Base-by-base conservation (phyloP, 2,888 invertebrate genomes). In the Apamea anceps region DNA sequence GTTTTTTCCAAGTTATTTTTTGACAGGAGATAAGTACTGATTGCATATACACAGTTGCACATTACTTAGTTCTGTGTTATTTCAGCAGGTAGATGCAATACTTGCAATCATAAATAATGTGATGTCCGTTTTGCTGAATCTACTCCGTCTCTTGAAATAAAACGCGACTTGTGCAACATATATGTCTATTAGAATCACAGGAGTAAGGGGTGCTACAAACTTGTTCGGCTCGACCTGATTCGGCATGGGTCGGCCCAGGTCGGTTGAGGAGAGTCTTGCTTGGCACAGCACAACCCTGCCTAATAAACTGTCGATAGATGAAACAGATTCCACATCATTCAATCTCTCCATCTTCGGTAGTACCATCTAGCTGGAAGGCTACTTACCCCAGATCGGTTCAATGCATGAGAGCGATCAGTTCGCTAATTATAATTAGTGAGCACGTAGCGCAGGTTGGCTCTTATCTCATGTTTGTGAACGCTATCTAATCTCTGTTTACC, bases 401-500 rank as follows among this genome's bases (percentile, higher is more conserved):
- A 71, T 87, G 77, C 54, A 75, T 75, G 66, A 81, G 48, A 77
- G 77, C 72, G 70, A 87, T 87, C 79, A 77, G 75, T 85, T 81
- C 78, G 77, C 80, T 88, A 88, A 88, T 88, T 81, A 86, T 88
- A 87, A 88, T 84, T 79, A 86, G 83, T 72, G 68, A 62, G 84
- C 72, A 73, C 81, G 77, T 71, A 78, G 67, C 77, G 77, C 87
- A 88, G 89, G 89, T 75, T 88, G 88, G 87, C 81, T 84, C 80
- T 85, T 90, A 90, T 90, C 92, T 90, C 71, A 66, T 95, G 95
- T 96, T 95, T 95, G 95, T 91, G 86, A 84, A 90, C 72, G 84
- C 88, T 96, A 96, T 96, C 96, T 96, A 93, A 96, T 96, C 96
- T 92, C 77, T 95, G 94, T 95, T 94, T 95, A 92, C 89, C 91